Evolutionary conservation across 2,888 invertebrate genomes (phyloP).

Genomic region (Lomographa bimaculata): DNA sequence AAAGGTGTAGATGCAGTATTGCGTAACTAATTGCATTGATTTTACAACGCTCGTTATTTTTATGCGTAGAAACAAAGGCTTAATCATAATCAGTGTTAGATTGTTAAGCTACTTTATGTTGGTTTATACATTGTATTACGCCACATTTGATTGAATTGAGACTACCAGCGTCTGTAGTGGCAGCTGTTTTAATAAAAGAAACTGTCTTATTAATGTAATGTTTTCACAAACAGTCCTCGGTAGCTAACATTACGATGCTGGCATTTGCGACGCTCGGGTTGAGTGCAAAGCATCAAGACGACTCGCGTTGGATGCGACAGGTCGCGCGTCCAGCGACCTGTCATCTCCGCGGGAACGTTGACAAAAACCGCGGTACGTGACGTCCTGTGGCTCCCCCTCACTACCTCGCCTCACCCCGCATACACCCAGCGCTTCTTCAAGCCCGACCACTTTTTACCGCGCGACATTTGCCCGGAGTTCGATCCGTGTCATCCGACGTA

Average conservation of each 20-base stretch:
- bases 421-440: slow-evolving; percentile 33
- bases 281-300: slow-evolving; percentile 69
- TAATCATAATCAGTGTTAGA: no score
- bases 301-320: slow-evolving; percentile 50
- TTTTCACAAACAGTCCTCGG: slow-evolving; percentile 30
- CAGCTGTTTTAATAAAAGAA: no score
- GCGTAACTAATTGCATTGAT: no score
- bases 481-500: slow-evolving; percentile 83
- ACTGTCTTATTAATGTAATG: slow-evolving; percentile 6
- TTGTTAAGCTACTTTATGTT: no score
- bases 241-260: slow-evolving; percentile 16
- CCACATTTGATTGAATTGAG: no score
- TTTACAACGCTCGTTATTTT: no score
- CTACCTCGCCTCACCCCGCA: slow-evolving; percentile 29
- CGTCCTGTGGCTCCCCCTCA: slow-evolving; percentile 63
- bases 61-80: no score
- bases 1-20: slow-evolving; percentile 1
- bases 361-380: slow-evolving; percentile 83
- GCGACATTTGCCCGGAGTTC: slow-evolving; percentile 84
- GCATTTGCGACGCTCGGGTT: slow-evolving; percentile 28
- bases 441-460: slow-evolving; percentile 81
- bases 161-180: no score
- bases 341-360: slow-evolving; percentile 83
- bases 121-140: no score
- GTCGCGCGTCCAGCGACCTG: slow-evolving; percentile 81